Percentiles rank a stretch among this genome's conserved stretches.
These are phyloP conservation scores for Puma concolor DNA, from an alignment of 2,113 vertebrate genomes.

Conservation along the genomic window DNA sequence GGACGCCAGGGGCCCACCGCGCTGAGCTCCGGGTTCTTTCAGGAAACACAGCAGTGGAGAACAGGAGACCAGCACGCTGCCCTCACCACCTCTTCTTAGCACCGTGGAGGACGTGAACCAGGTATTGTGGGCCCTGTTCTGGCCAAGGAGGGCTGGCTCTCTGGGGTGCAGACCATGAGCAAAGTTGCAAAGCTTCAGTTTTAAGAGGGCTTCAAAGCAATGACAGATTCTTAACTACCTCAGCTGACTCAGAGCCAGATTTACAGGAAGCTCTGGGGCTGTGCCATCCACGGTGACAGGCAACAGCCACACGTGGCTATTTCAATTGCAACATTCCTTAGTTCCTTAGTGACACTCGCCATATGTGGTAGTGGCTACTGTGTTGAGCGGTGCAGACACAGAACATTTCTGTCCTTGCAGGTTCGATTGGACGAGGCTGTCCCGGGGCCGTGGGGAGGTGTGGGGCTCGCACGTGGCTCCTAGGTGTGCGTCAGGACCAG, in stretches of 20 bases:
- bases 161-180: not conserved
- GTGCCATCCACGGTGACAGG: not conserved
- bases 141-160: not conserved
- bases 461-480: not conserved
- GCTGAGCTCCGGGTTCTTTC: slow-evolving; percentile 56
- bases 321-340: not conserved
- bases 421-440: not conserved
- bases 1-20: not conserved
- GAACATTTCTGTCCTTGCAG: not conserved
- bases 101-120: slow-evolving; percentile 92
- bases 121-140: slow-evolving; percentile 83
- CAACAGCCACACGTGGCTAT: not conserved
- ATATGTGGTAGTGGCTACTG: too few relatives aligned
- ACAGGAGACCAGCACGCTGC: slow-evolving; percentile 93
- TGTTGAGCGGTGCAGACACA: not conserved
- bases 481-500: not conserved
- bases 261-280: not conserved
- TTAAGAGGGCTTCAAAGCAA: not conserved
- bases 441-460: not conserved
- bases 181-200: not conserved
- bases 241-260: not conserved
- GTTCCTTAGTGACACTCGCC: not conserved
- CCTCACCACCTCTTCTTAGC: slow-evolving; percentile 94
- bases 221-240: not conserved
- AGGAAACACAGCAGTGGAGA: slow-evolving; percentile 99